Base-by-base conservation (phyloP, 2,888 invertebrate genomes). In the Tetranychus piercei region DNA sequence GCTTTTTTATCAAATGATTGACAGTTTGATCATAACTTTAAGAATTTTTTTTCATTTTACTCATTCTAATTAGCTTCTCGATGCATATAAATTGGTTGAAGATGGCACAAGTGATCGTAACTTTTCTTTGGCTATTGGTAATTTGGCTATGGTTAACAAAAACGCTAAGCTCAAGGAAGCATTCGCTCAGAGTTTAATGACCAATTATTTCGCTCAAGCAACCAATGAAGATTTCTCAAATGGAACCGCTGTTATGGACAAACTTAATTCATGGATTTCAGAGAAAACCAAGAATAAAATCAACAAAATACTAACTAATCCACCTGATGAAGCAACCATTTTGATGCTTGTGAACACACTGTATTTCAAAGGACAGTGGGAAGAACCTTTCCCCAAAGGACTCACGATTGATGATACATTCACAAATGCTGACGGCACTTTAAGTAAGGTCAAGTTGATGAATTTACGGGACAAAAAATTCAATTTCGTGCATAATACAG, bases 281-380 rank as follows among this genome's bases (percentile, higher is more conserved):
- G 34, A 22, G n/a, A 34, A 71, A 23, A 71, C 72, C 44, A 11
- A 11, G 8, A 23, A 23, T 15, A 44, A 43, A 11, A 71, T 71
- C n/a, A 23, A n/a, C 9, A 71, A 71, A 43, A 20, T 44, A 9
- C 34, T 71, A 6, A 34, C n/a, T 3, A 23, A 44, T 9, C 34
- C 34, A 8, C 44, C 23, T 2, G 43, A 11, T 11, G 22, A 9
- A 11, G 23, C 9, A 8, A 43, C 72, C 72, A 23, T 43, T 9
- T 71, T 18, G 9, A 20, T 71, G 6, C 9, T 71, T 44, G 11
- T 73, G 6, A 73, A 73, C 44, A 23, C 73, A 0, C 6, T 73
- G 7, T 73, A 73, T 64, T 73, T 73, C 23, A 73, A 73, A 34
- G 73, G 65, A 15, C n/a, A n/a, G 4, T 73, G 73, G 73, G 15